These are phyloP conservation scores for Cartodere bifasciata DNA, from an alignment of 2,888 invertebrate species.

Conservation along the genomic window DNA sequence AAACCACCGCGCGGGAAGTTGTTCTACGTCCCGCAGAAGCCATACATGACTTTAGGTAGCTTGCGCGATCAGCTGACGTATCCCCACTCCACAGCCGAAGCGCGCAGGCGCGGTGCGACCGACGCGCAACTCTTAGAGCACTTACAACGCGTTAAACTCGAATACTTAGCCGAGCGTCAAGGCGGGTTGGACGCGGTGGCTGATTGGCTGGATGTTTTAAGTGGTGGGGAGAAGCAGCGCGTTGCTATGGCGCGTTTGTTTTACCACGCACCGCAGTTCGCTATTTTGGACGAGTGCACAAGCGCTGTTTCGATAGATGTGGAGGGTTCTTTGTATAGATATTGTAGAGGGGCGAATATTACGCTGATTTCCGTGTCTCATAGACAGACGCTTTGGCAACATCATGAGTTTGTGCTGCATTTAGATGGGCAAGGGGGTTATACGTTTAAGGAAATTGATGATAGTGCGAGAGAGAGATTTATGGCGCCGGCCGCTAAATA, in stretches of 20 bases:
- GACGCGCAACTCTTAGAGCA: slow-evolving; percentile 68
- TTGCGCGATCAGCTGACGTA: slow-evolving; percentile 85
- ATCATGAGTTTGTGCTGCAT: slow-evolving; percentile 90
- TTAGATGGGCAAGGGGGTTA: slow-evolving; percentile 93
- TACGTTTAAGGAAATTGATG: slow-evolving; percentile 79
- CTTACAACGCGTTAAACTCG: slow-evolving; percentile 71
- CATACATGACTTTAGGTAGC: slow-evolving; percentile 96
- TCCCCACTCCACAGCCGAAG: slow-evolving; percentile 82
- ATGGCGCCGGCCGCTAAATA: too few species aligned
- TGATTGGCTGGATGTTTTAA: slow-evolving; percentile 98
- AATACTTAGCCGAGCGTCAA: slow-evolving; percentile 72
- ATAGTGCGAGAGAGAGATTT: too few species aligned
- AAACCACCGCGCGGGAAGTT: slow-evolving; percentile 93
- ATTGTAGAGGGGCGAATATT: slow-evolving; percentile 78
- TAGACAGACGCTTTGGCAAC: slow-evolving; percentile 91
- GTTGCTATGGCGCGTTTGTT: slow-evolving; percentile 97
- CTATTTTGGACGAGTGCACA: slow-evolving; percentile 97
- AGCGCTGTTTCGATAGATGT: slow-evolving; percentile 98
- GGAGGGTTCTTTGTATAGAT: slow-evolving; percentile 93
- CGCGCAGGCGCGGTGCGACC: slow-evolving; percentile 60
- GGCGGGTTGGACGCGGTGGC: slow-evolving; percentile 84
- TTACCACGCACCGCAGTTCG: slow-evolving; percentile 96
- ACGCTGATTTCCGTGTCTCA: slow-evolving; percentile 97
- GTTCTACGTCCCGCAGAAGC: slow-evolving; percentile 94
- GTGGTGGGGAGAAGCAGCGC: slow-evolving; percentile 96